Conservation (phyloP, 2,888 invertebrate genomes). For the Ormyrus pomaceus region DNA sequence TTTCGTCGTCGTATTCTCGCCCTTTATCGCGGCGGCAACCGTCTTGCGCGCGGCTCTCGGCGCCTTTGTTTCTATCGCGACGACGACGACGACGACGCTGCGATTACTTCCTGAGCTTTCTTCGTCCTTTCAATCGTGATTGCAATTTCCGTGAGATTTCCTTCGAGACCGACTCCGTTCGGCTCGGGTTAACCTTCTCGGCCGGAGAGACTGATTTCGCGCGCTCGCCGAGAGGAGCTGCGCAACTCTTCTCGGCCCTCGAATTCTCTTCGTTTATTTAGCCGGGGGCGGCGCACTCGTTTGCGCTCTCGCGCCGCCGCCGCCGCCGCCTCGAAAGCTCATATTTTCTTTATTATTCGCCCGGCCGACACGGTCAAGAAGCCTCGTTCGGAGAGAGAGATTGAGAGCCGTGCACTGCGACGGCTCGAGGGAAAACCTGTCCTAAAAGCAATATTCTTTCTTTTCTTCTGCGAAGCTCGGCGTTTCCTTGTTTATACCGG, state of each 20-base stretch:
- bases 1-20: no score
- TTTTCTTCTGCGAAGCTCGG: constrained; percentile 8
- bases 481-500: constrained; percentile 42
- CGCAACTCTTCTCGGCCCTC: background rate
- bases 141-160: constrained; percentile 55
- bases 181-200: background rate
- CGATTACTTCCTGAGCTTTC: constrained; percentile 4
- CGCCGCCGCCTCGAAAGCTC: background rate
- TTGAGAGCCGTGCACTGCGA: background rate
- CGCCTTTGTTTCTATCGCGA: no score
- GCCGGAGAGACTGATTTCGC: background rate
- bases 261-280: constrained; percentile 35
- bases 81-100: no score
- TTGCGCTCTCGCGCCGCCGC: no score
- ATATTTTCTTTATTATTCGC: constrained; percentile 28
- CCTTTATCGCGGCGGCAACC: no score
- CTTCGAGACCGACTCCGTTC: constrained; percentile 38
- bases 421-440: background rate
- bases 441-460: constrained; percentile 33
- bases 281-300: background rate
- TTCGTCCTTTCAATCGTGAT: constrained; percentile 43
- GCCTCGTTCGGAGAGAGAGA: background rate
- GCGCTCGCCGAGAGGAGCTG: background rate
- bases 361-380: background rate
- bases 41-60: no score